Evolutionary conservation across 2,113 vertebrate genomes (phyloP).

Genomic region (Passer domesticus): DNA sequence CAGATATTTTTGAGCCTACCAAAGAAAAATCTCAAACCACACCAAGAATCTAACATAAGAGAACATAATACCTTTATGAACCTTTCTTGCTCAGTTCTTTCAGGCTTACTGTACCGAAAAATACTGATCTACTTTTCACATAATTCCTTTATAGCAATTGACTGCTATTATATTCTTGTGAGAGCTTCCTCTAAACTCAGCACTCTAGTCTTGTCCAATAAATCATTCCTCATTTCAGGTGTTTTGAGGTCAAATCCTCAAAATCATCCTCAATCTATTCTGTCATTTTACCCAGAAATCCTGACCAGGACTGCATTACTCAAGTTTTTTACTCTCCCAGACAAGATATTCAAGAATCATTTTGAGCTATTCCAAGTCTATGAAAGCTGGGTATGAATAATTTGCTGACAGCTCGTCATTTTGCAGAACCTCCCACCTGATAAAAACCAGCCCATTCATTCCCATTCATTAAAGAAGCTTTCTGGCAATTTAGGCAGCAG

Average conservation of each 20-base stretch:
- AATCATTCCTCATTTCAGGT: constrained; percentile 21
- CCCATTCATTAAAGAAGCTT: neutral
- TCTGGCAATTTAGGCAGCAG: neutral
- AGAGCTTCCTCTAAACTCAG: neutral
- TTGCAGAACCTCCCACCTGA: neutral
- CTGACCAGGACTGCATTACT: neutral
- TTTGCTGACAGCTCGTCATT: neutral
- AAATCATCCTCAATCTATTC: neutral
- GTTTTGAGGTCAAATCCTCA: constrained; percentile 9
- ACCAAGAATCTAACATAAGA: neutral
- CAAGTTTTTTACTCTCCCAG: neutral
- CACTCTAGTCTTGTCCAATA: neutral
- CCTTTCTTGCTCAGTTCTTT: neutral
- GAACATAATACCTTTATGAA: neutral
- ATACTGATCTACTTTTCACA: neutral
- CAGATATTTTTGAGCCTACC: neutral
- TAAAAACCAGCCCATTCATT: neutral
- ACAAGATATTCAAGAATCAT: neutral
- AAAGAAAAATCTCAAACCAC: neutral
- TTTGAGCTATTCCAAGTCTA: neutral
- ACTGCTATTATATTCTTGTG: neutral
- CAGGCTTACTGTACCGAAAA: neutral
- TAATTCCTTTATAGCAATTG: constrained; percentile 4
- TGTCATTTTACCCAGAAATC: constrained; percentile 27
- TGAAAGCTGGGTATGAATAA: neutral